Percentiles rank a stretch among this genome's conserved stretches.
These are phyloP conservation scores for Osmoderma eremita DNA, from an alignment of 2,888 invertebrate genomes.

Conservation along the genomic window DNA sequence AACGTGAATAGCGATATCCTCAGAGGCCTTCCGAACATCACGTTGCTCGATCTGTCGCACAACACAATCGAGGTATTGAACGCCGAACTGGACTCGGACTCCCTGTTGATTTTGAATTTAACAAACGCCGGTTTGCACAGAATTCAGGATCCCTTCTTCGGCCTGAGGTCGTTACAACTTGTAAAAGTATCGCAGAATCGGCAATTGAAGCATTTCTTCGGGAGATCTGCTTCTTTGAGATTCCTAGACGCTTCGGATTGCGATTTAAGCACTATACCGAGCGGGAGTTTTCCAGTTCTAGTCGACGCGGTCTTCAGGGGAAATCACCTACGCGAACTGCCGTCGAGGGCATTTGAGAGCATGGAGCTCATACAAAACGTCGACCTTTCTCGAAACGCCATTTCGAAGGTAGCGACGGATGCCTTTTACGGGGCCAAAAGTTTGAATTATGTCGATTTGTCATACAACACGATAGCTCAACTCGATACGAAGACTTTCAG, in stretches of 20 bases:
- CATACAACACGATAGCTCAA: conserved; percentile 73
- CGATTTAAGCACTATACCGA: conserved; percentile 69
- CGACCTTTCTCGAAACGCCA: conserved; percentile 74
- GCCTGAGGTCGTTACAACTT: conserved; percentile 69
- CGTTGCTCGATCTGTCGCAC: conserved; percentile 42
- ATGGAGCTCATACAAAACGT: conserved; percentile 71
- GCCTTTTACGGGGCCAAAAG: conserved; percentile 71
- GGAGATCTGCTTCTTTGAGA: conserved; percentile 67
- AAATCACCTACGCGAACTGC: conserved; percentile 72
- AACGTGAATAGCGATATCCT: conserved; percentile 49
- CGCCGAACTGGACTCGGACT: conserved; percentile 51
- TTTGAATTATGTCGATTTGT: conserved; percentile 73
- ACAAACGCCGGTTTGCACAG: conserved; percentile 69
- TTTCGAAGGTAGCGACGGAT: conserved; percentile 69
- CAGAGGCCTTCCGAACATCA: conserved; percentile 41
- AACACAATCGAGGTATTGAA: conserved; percentile 44
- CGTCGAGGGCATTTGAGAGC: conserved; percentile 70
- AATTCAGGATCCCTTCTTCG: conserved; percentile 67
- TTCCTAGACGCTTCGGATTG: conserved; percentile 72
- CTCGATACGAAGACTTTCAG: conserved; percentile 71
- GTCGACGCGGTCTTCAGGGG: conserved; percentile 69
- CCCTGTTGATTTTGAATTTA: conserved; percentile 65
- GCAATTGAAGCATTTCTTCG: conserved; percentile 62
- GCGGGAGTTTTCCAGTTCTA: conserved; percentile 72
- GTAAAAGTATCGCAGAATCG: conserved; percentile 73